Evolutionary conservation across 2,113 vertebrate genomes (phyloP).

Genomic region (Eudorcas thomsonii): DNA sequence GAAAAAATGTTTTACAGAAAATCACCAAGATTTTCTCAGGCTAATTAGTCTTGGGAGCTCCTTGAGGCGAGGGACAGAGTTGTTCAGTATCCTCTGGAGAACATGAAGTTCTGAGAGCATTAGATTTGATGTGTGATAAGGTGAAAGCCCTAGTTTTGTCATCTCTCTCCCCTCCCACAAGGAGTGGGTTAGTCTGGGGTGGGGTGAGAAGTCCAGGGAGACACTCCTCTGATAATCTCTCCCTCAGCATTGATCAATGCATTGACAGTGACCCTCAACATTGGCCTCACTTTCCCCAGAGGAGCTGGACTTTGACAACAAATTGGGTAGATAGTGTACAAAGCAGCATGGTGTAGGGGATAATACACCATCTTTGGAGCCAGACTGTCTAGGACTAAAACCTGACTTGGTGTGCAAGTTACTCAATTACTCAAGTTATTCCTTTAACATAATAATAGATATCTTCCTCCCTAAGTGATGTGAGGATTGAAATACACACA

Average conservation of each 20-base stretch:
- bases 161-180: not conserved
- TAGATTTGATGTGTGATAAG: not conserved
- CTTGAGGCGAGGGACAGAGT: not conserved
- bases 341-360: not conserved
- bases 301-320: not conserved
- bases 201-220: not conserved
- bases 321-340: not conserved
- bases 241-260: not conserved
- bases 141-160: not conserved
- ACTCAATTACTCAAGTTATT: not conserved
- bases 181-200: not conserved
- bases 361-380: not conserved
- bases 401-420: not conserved
- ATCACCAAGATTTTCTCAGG: not conserved
- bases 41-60: not conserved
- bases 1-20: slow-evolving; percentile 1
- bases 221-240: not conserved
- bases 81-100: not conserved
- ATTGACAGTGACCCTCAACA: not conserved
- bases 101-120: not conserved
- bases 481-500: not conserved
- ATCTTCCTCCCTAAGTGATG: not conserved
- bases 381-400: not conserved
- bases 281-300: not conserved
- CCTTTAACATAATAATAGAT: not conserved